A percentile compares a stretch with the other conserved stretches of the same genome.
Evolutionary conservation across 2,888 invertebrate genomes (phyloP).

Genomic region (Rhorus exstirpatorius): DNA sequence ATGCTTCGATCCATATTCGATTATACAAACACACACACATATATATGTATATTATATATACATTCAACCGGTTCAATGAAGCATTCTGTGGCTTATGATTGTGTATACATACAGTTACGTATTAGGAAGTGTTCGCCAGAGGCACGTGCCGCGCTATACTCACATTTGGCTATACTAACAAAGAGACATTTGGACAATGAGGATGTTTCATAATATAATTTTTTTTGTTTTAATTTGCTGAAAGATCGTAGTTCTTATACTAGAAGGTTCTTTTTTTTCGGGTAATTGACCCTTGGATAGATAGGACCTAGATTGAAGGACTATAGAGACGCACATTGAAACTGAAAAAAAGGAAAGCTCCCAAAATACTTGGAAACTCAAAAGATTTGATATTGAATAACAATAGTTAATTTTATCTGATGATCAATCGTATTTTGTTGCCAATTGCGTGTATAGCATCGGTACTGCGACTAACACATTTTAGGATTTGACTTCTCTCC

Average conservation of each 20-base stretch:
- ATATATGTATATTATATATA: conserved; percentile 5
- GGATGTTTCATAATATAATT: not conserved
- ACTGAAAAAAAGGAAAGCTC: too few relatives aligned
- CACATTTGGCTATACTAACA: not conserved
- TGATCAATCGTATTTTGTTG: too few relatives aligned
- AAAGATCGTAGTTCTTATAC: not conserved
- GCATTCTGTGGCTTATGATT: not conserved
- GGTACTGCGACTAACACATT: too few relatives aligned
- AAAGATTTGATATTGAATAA: too few relatives aligned
- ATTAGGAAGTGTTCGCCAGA: conserved; percentile 35
- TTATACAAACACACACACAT: not conserved
- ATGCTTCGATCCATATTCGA: conserved; percentile 10
- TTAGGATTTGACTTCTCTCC: too few relatives aligned
- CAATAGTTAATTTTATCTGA: too few relatives aligned
- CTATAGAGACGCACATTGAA: too few relatives aligned
- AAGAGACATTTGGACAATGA: not conserved
- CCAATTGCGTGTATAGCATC: too few relatives aligned
- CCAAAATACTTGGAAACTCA: too few relatives aligned
- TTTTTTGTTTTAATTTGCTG: not conserved
- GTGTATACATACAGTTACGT: conserved; percentile 33
- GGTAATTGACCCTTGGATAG: too few relatives aligned
- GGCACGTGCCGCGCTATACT: conserved; percentile 14
- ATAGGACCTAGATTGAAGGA: too few relatives aligned
- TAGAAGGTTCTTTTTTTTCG: too few relatives aligned
- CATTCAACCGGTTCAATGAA: conserved; percentile 31